Base-by-base conservation (phyloP, 2,113 vertebrate species). In the Uropsilus gracilis region DNA sequence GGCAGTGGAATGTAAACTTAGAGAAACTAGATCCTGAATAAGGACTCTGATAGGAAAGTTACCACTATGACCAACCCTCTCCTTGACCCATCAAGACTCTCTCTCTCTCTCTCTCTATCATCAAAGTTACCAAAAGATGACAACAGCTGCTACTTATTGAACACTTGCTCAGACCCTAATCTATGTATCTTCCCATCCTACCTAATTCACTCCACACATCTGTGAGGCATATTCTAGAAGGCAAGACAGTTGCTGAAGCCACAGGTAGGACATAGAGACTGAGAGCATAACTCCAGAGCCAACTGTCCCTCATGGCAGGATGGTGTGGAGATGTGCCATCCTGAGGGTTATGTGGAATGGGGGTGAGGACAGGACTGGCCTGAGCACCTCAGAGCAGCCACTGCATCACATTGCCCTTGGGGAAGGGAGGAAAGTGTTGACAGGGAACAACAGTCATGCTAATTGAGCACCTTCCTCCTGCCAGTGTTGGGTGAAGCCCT, bases 71-170 rank as follows among this genome's bases (percentile, higher is more conserved):
- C 9, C 2, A 22, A 26, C 68, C 46, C 26, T 2, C 39, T 68
- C 26, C 0, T 69, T 42, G 50, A 53, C 50, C 50, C 50, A 53
- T 18, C 26, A 39, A 42, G 28, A 39, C 28, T 42, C 1, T 5
- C 63, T 14, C 20, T 14, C 20, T 5, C 61, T 76, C n/a, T 57
- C 69, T 59, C 14, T 22, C 68, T 57, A 13, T 34, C 7, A 22
- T 10, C 26, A 3, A 0, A 18, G 28, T n/a, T n/a, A n/a, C n/a
- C n/a, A n/a, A n/a, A 68, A 7, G 48, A 48, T 11, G 18, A 10
- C 24, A 37, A 68, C 5, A 75, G 32, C 39, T 57, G 32, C 39
- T 57, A 24, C 16, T 39, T 22, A 48, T 1, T 20, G 42, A 61
- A 44, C 22, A 9, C 53, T 30, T 16, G 64, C 17, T 39, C 28